Evolutionary conservation across 1,140 invertebrate species (phyloP), one percentile per base, ranked within the genome.

Genomic region (Eubasilissa regina): DNA sequence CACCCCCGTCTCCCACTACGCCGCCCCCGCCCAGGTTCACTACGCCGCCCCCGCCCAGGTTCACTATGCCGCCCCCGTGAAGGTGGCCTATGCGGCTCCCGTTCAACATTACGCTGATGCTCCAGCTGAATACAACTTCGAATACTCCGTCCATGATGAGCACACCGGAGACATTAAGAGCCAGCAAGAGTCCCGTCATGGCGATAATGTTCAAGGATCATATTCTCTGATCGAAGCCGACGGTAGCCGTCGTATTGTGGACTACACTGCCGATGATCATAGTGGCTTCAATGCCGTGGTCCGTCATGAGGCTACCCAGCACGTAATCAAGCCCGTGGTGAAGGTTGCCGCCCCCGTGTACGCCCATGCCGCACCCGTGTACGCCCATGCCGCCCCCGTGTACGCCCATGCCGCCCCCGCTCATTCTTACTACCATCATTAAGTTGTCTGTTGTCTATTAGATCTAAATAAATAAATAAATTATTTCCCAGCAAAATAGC

Each of bases 211-310:
- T 15, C 87, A 90, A 72, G 92, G 92, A 58, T 85, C 87, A 44
- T 93, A 92, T 86, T 91, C 90, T 58, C 85, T 93, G 25, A 86
- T 92, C 74, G 91, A 92, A 83, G 89, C 92, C n/a, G 92, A 95
- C 84, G 93, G 93, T 53, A 93, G 91, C 83, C 89, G 91, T 83
- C 90, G 94, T 78, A 92, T 92, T 81, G 94, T 94, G 62, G 91
- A 94, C 45, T 95, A 95, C 87, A 93, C 92, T 48, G 93, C 94
- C 75, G 93, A 94, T 84, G 90, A 92, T 17, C 90, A 94, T 84
- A 92, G 90, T 83, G 94, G 94, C 81, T 93, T 94, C 85, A 91
- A 93, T 86, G 94, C 94, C 0, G 87, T 92, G 19, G 91, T 94
- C 8, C 89, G 89, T 62, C 88, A 90, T 7, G 91, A 93, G 83